These are phyloP conservation scores for Geotria australis DNA, from an alignment of 2,797 vertebrate genomes.

Conservation along the genomic window DNA sequence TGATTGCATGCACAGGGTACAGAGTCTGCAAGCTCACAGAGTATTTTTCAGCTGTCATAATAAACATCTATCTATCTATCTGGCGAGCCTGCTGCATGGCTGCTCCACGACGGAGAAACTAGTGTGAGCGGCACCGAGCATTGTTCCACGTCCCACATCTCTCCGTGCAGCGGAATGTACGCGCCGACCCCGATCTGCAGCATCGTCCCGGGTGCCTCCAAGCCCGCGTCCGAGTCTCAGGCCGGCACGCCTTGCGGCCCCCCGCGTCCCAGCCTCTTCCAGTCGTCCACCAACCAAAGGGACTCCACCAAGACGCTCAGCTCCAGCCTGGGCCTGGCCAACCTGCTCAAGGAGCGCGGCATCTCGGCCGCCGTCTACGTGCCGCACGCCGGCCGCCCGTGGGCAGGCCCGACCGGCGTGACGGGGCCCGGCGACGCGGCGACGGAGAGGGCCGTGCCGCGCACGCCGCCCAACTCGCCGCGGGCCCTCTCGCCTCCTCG, in stretches of 20 bases:
- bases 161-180: not conserved
- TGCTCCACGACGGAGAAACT: too few species aligned
- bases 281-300: constrained; percentile 28
- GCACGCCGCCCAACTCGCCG: constrained; percentile 57
- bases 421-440: constrained; percentile 3
- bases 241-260: constrained; percentile 22
- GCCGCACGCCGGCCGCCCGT: not conserved
- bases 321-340: constrained; percentile 17
- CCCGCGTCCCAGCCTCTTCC: constrained; percentile 26
- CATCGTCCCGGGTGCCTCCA: not conserved
- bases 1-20: too few species aligned
- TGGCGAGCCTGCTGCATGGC: too few species aligned
- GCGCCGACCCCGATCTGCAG: not conserved
- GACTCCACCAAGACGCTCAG: constrained; percentile 12
- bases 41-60: too few species aligned
- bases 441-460: constrained; percentile 16
- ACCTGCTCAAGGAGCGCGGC: constrained; percentile 20
- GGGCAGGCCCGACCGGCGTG: not conserved
- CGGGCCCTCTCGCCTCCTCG: constrained; percentile 16
- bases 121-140: too few species aligned
- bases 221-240: constrained; percentile 11
- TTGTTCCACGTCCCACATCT: too few species aligned
- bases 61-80: too few species aligned
- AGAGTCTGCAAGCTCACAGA: too few species aligned
- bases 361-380: constrained; percentile 40